Base-by-base conservation (phyloP, 1,140 invertebrate genomes). In the Anastrepha ludens region DNA sequence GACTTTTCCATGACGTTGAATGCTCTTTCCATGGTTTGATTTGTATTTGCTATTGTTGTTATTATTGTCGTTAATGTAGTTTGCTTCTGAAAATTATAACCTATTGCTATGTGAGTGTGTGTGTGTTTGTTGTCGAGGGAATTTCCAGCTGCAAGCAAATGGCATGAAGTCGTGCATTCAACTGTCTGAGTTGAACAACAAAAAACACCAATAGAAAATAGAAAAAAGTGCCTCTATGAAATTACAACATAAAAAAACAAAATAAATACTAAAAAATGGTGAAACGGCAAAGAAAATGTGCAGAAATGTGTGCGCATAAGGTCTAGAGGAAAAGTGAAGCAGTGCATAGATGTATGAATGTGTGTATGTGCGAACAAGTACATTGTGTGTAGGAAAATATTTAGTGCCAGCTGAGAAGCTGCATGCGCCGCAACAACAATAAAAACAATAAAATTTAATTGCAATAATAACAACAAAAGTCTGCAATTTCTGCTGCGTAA, bases 1-100 rank as follows among this genome's bases (percentile, higher is more conserved):
- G 41, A 29, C 15, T 74, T 74, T 74, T 74, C 70, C 15, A 47
- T n/a, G 44, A 50, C 70, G 70, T 47, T 74, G 44, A 74, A 74
- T 74, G 70, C 13, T 44, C 70, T 74, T 74, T 74, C 2, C 44
- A 44, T 44, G 47, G 70, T 11, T 74, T 15, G 39, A 44, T 2
- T 50, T 47, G 44, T 1, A 4, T 44, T 3, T 74, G 7, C 41
- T 47, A 2, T 17, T 15, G 9, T 50, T 44, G 15, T 74, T 44
- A 41, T 50, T 74, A 15, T 74, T 74, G 4, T 50, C 47, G 41
- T 8, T 62, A 2, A 13, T 62, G 60, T n/a, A 62, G 15, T n/a
- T 50, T 74, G 41, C 70, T 50, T 74, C 41, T 50, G 41, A 44
- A 74, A 74, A 47, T 74, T 47, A 20, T 74, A 39, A 74, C 47